These are phyloP conservation scores for Myiothlypis coronata DNA, from an alignment of 2,797 vertebrate species.

Conservation along the genomic window DNA sequence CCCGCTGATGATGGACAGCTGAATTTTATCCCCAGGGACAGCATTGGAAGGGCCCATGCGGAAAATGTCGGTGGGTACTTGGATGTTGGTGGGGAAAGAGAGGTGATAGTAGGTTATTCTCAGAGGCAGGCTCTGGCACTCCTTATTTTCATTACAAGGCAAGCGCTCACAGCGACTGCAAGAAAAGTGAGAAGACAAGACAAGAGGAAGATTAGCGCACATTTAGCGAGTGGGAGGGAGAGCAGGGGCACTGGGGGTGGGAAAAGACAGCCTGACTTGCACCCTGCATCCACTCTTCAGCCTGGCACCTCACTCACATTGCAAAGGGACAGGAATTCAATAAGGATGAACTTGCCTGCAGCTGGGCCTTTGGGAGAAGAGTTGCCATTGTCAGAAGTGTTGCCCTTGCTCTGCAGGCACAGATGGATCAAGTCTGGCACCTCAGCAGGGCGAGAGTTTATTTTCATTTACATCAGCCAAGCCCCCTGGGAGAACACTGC, in stretches of 20 bases:
- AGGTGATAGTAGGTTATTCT: conserved; percentile 98
- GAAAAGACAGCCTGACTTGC: not conserved
- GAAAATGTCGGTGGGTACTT: conserved; percentile 92
- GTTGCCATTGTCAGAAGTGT: not conserved
- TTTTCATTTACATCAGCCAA: not conserved
- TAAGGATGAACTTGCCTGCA: not conserved
- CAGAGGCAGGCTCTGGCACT: conserved; percentile 93
- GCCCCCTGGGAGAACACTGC: not conserved
- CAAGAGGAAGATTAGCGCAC: conserved; percentile 72
- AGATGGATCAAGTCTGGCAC: not conserved
- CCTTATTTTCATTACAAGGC: conserved; percentile 95
- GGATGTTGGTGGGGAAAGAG: conserved; percentile 96
- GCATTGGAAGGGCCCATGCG: conserved; percentile 93
- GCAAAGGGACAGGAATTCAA: not conserved
- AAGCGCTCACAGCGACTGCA: conserved; percentile 99
- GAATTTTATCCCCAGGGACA: conserved; percentile 87
- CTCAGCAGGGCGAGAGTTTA: not conserved
- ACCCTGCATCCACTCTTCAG: not conserved
- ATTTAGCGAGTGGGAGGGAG: conserved; percentile 62
- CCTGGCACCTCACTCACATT: not conserved
- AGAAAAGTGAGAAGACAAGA: conserved; percentile 81
- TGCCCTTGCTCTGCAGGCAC: not conserved
- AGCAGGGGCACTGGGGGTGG: conserved; percentile 33
- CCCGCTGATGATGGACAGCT: conserved; percentile 87
- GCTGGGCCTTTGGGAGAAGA: not conserved